Conservation (phyloP, 2,888 invertebrate genomes). For the Pachymerium ferrugineum region DNA sequence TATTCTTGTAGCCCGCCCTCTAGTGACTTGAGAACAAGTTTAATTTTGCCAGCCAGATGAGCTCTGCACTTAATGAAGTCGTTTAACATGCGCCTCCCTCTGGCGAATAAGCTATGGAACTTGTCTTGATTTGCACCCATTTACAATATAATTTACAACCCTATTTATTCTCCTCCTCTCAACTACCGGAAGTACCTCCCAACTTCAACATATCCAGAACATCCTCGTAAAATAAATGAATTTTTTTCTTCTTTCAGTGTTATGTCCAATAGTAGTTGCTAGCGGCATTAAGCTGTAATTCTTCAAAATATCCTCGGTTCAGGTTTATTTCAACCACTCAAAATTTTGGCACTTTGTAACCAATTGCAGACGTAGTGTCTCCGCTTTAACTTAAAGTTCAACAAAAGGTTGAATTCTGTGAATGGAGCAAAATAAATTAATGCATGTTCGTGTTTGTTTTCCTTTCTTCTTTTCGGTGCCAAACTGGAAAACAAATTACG, state of each 20-base stretch:
- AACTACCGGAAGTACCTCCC: background rate
- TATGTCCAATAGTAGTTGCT: too few relatives aligned
- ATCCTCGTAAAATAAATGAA: too few relatives aligned
- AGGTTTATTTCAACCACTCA: too few relatives aligned
- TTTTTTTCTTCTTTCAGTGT: too few relatives aligned
- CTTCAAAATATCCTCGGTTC: too few relatives aligned
- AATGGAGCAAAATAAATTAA: background rate
- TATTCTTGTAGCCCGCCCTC: slow-evolving; percentile 3
- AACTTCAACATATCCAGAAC: too few relatives aligned
- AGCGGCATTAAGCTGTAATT: too few relatives aligned
- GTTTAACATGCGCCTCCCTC: background rate
- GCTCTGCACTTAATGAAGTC: slow-evolving; percentile 8
- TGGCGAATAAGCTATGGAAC: background rate
- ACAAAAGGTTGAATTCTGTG: background rate
- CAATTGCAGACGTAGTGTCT: background rate
- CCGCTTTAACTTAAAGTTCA: background rate
- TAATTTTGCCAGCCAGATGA: background rate
- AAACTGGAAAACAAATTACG: background rate
- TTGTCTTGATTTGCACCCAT: background rate
- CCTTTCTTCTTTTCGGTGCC: background rate
- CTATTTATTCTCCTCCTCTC: background rate
- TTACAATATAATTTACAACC: background rate
- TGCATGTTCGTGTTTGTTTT: background rate
- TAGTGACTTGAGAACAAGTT: slow-evolving; percentile 4
- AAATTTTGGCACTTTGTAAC: background rate